Conservation (phyloP, 1,140 invertebrate species). For the Adoxophyes honmai region DNA sequence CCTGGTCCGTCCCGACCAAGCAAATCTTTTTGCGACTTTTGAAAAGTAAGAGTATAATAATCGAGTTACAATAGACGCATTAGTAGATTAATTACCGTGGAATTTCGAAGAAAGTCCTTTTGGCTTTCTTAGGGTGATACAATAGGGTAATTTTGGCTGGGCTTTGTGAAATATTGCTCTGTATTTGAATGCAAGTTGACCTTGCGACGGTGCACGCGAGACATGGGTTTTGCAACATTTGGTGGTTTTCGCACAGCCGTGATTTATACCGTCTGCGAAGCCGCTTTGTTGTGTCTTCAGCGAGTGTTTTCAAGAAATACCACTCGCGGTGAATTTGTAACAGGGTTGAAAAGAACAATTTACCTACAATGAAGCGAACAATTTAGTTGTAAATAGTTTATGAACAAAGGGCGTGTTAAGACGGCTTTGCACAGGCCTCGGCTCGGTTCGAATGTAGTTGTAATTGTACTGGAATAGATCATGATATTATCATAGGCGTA, state of each 20-base stretch:
- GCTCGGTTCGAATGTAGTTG: slow-evolving; percentile 42
- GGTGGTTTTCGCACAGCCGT: slow-evolving; percentile 56
- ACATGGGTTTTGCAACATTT: slow-evolving; percentile 58
- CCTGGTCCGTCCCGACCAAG: slow-evolving; percentile 59
- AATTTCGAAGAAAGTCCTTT: slow-evolving; percentile 56
- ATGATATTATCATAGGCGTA: slow-evolving; percentile 55
- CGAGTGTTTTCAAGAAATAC: slow-evolving; percentile 63
- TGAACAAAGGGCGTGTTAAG: slow-evolving; percentile 26
- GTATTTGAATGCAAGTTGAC: slow-evolving; percentile 42
- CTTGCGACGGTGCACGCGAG: slow-evolving; percentile 36
- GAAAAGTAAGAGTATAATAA: slow-evolving; percentile 68
- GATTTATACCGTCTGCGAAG: slow-evolving; percentile 53
- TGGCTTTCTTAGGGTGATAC: slow-evolving; percentile 35
- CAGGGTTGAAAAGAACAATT: slow-evolving; percentile 33
- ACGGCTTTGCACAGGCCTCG: slow-evolving; percentile 47
- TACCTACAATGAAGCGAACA: slow-evolving; percentile 35
- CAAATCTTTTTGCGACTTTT: slow-evolving; percentile 56
- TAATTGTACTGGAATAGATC: slow-evolving; percentile 51
- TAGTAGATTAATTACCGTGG: slow-evolving; percentile 64
- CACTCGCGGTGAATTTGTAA: slow-evolving; percentile 62
- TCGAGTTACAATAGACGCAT: slow-evolving; percentile 39
- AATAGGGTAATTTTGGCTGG: slow-evolving; percentile 23
- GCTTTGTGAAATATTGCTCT: slow-evolving; percentile 29
- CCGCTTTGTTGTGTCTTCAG: slow-evolving; percentile 43
- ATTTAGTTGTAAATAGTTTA: slow-evolving; percentile 29